Base-by-base conservation (phyloP, 37 sponge, comb jelly and placozoan genomes). In the Cladorhizidae sp. region DNA sequence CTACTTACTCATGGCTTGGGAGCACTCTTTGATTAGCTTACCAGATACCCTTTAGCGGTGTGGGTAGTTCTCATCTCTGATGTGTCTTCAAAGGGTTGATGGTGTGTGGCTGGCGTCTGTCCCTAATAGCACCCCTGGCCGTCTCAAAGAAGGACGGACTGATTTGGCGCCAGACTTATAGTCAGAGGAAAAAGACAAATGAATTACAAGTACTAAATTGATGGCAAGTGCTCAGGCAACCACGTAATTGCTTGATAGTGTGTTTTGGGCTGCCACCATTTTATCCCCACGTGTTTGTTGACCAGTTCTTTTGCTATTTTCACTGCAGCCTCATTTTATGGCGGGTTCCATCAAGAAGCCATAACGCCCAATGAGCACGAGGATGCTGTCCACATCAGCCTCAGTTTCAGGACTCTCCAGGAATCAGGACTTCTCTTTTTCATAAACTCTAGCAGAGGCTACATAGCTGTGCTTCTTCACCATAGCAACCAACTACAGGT, bases 261-360 rank as follows among this genome's bases (percentile, higher is more conserved):
- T 54, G 12, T 54, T 54, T 20, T 54, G 55, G 55, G 17, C 12
- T 17, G 55, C 17, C 55, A 20, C 17, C 12, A 20, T 54, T 20
- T 20, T 54, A 54, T 17, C 12, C 17, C n/a, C n/a, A n/a, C n/a
- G n/a, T n/a, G n/a, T n/a, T n/a, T n/a, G n/a, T n/a, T n/a, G n/a
- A n/a, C n/a, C n/a, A n/a, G n/a, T n/a, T n/a, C n/a, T n/a, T 67
- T 67, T 36, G 3, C 69, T 29, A 31, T 33, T 28, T 8, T 61
- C 25, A 23, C 17, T 29, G 29, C 69, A 71, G 72, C 25, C 11
- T 71, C 72, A 71, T 71, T 71, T 40, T n/a, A 45, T 71, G 72
- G 72, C 12, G 72, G 72, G 6, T 71, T 36, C 49, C 72, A 71
- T 3, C 49, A 43, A 28, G 72, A 65, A 65, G 31, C 35, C 32